Evolutionary conservation across 1,140 invertebrate genomes (phyloP).

Genomic region (Belonocnema kinseyi): DNA sequence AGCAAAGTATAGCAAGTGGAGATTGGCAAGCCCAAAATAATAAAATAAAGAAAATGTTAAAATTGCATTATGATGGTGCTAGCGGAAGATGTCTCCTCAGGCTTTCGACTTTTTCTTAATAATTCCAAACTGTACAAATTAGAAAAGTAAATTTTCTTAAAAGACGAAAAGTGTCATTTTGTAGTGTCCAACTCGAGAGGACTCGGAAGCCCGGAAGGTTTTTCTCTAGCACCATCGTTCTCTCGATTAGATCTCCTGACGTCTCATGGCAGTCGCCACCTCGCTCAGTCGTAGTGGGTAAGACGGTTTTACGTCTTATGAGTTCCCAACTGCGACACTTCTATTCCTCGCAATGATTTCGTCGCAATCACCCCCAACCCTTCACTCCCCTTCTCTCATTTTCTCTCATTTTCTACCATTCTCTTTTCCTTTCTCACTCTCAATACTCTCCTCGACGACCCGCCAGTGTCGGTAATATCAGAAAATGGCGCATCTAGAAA

Average conservation of each 20-base stretch:
- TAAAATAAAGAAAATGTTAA: too few relatives aligned
- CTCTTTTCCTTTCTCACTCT: conserved; percentile 32
- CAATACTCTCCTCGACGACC: conserved; percentile 46
- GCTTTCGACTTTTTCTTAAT: too few relatives aligned
- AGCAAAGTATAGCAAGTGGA: too few relatives aligned
- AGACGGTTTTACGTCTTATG: conserved; percentile 71
- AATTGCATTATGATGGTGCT: too few relatives aligned
- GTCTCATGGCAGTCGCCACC: conserved; percentile 35
- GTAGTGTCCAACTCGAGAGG: neutral
- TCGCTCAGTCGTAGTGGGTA: conserved; percentile 42
- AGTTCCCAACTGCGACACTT: conserved; percentile 72
- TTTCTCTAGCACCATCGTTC: conserved; percentile 41
- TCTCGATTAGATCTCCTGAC: conserved; percentile 48
- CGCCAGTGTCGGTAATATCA: conserved; percentile 70
- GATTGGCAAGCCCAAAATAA: too few relatives aligned
- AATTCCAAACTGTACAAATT: neutral
- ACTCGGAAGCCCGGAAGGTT: neutral
- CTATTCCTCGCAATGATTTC: conserved; percentile 74
- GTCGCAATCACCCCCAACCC: conserved; percentile 69
- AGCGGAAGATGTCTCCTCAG: too few relatives aligned
- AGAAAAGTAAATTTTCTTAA: neutral
- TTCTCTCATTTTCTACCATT: conserved; percentile 10
- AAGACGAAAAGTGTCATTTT: neutral
- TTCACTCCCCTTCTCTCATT: conserved; percentile 24
- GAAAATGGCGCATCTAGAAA: conserved; percentile 62